These are phyloP conservation scores for Lordiphosa fenestrarum DNA, from an alignment of 2,888 invertebrate species.

Conservation along the genomic window DNA sequence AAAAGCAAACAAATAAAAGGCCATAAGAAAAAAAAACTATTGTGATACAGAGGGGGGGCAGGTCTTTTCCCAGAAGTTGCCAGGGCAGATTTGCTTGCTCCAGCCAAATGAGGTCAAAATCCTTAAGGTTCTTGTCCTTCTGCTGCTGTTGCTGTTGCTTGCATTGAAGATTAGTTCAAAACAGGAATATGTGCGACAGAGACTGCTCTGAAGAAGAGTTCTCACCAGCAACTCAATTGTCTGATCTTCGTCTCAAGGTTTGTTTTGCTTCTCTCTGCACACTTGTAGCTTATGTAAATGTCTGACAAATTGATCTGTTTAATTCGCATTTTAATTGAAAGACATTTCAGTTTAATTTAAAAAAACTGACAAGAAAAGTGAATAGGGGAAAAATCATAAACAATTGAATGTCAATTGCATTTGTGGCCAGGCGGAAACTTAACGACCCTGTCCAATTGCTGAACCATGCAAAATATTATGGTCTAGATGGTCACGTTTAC, in stretches of 20 bases:
- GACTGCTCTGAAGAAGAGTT: not conserved
- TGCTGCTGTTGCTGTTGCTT: conserved; percentile 17
- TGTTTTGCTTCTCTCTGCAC: not conserved
- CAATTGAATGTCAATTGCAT: conserved; percentile 26
- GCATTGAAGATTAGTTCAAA: not conserved
- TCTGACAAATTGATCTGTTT: conserved; percentile 1
- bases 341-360: conserved; percentile 3
- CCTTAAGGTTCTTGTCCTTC: conserved; percentile 79
- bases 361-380: conserved; percentile 13
- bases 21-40: conserved; percentile 45
- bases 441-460: too few species aligned
- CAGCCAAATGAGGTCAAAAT: conserved; percentile 77
- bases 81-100: conserved; percentile 30
- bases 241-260: conserved; percentile 3
- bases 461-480: too few species aligned
- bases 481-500: conserved; percentile 2
- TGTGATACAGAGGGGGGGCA: conserved; percentile 29
- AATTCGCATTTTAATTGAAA: conserved; percentile 6
- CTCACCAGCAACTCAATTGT: conserved; percentile 2
- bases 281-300: conserved; percentile 2
- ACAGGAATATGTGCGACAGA: not conserved
- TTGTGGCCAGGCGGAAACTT: too few species aligned
- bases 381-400: conserved; percentile 11
- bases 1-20: conserved; percentile 50
- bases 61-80: conserved; percentile 55